Evolutionary conservation across 1,140 invertebrate species (phyloP).

Genomic region (Pseudachorutes palmiensis): DNA sequence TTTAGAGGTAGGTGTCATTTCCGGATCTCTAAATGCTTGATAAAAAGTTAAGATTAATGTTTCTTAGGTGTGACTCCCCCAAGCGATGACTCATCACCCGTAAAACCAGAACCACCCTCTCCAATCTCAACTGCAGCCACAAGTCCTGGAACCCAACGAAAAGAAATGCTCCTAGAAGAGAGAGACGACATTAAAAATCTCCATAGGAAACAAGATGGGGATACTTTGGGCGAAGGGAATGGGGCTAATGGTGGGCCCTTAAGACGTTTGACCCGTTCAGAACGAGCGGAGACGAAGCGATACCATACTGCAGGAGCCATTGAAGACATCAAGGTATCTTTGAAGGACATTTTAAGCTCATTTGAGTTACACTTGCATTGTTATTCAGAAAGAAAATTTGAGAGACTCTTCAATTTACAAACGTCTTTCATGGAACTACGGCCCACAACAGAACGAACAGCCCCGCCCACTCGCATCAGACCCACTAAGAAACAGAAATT

Average conservation of each 20-base stretch:
- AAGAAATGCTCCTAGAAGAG: too few relatives aligned
- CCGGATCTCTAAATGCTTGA: too few relatives aligned
- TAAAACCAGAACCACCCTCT: constrained; percentile 3
- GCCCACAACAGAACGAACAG: constrained; percentile 39
- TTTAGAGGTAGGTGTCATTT: constrained; percentile 46
- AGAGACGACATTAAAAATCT: too few relatives aligned
- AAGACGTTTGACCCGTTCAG: constrained; percentile 48
- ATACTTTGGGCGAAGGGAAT: neutral
- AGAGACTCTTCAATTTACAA: constrained; percentile 53
- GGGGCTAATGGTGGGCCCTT: constrained; percentile 23
- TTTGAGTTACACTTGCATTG: too few relatives aligned
- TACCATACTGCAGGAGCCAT: constrained; percentile 60
- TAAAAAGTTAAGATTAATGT: too few relatives aligned
- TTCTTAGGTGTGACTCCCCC: constrained; percentile 40
- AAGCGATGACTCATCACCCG: constrained; percentile 35
- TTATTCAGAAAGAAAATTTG: constrained; percentile 47
- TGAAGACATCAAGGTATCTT: constrained; percentile 57
- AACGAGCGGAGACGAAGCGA: constrained; percentile 46
- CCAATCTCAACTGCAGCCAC: too few relatives aligned
- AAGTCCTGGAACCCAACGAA: too few relatives aligned
- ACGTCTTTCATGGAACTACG: constrained; percentile 58
- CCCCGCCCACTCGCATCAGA: constrained; percentile 23
- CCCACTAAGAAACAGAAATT: constrained; percentile 44
- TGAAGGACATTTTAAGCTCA: too few relatives aligned
- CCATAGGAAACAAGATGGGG: neutral